Base-by-base conservation (phyloP, 2,888 invertebrate species). In the Ischnura elegans region DNA sequence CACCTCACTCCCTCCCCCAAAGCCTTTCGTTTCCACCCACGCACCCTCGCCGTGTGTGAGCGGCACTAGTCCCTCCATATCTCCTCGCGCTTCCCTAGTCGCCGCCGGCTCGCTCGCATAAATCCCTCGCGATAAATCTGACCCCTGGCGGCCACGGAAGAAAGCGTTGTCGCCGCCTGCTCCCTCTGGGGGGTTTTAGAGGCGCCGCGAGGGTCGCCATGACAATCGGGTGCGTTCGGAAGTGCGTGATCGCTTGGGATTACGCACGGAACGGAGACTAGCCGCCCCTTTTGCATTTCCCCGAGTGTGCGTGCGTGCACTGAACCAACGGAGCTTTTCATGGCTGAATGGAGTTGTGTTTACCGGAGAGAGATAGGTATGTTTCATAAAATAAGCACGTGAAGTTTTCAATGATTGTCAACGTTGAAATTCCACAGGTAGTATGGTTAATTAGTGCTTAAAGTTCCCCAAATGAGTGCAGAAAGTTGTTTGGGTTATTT, bases 111-210 rank as follows among this genome's bases (percentile, higher is more conserved):
- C 76, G 76, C 13, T 76, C 76, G 76, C 76, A 76, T 76, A 76
- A 76, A 76, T 76, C 76, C 76, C 76, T 76, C 76, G 76, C 76
- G 76, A 76, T 76, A 76, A 76, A 76, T 76, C 76, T 13, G 76
- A 76, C 76, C 76, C 76, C 76, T 29, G 76, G 25, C 76, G 76
- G 76, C 76, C 76, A 21, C 25, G 76, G 76, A 16, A 36, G 66
- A 66, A 36, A 76, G 25, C 16, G 36, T 61, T n/a, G 61, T 61
- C 61, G 76, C 76, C 76, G 16, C 76, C 76, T n/a, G 13, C 8
- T 51, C 13, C 6, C 51, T 19, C 19, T 51, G 51, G 16, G 36
- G 29, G 0, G 76, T 0, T 16, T 29, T 29, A 36, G 76, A 36
- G 76, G n/a, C n/a, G n/a, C n/a, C n/a, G n/a, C n/a, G 36, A 76